phyloP scores from a whole-genome alignment of 1,140 invertebrate species.

The Neotoxoptera formosana region DNA sequence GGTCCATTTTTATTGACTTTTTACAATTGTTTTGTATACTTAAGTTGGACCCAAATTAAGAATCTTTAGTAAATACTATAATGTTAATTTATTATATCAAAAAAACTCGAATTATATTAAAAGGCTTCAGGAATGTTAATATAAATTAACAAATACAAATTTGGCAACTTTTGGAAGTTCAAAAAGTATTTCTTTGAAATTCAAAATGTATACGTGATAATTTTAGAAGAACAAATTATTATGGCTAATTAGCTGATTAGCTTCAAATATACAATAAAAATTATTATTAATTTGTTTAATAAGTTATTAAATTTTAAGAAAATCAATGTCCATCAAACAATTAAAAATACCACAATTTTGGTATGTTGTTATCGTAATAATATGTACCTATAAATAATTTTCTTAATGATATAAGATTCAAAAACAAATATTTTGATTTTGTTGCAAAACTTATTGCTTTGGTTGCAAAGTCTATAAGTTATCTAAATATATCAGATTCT shows the following conservation, averaged over 20 bases:
- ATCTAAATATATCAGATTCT: background rate
- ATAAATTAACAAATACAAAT: slow-evolving; percentile 30
- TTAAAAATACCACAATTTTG: background rate
- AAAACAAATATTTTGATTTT: slow-evolving; percentile 2
- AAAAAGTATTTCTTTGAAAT: background rate
- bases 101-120: background rate
- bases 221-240: background rate
- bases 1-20: background rate
- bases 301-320: background rate
- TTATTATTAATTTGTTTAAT: background rate
- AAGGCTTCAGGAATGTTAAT: background rate
- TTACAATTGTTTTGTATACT: background rate
- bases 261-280: background rate
- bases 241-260: background rate
- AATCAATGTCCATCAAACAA: background rate
- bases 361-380: background rate
- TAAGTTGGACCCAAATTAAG: background rate
- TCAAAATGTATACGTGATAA: background rate
- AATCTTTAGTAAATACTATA: background rate
- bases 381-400: background rate
- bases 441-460: slow-evolving; percentile 12
- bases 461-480: background rate
- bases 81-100: background rate
- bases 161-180: slow-evolving; percentile 15
- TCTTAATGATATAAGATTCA: background rate